Evolutionary conservation across 2,888 invertebrate species (phyloP).

Genomic region (Leptarthrus brevirostris): DNA sequence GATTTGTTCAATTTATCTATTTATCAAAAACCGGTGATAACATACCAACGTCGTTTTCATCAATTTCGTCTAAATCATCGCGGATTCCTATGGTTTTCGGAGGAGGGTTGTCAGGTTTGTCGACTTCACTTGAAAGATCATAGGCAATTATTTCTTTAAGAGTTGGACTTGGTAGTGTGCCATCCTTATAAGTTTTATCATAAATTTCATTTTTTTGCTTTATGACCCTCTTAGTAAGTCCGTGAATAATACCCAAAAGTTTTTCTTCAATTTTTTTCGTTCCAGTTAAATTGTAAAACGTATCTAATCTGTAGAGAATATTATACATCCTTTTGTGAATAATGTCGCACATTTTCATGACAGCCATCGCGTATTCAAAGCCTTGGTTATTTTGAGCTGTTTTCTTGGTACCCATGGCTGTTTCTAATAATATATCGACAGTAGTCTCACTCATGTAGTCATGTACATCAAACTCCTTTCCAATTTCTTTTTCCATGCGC

Average conservation of each 20-base stretch:
- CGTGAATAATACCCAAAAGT: conserved; percentile 78
- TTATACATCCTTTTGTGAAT: conserved; percentile 82
- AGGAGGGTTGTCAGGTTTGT: conserved; percentile 51
- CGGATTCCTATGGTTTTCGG: conserved; percentile 75
- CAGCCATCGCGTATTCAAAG: conserved; percentile 85
- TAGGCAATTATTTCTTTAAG: conserved; percentile 64
- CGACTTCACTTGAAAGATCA: not conserved
- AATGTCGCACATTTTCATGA: conserved; percentile 88
- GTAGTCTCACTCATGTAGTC: conserved; percentile 84
- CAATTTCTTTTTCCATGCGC: conserved; percentile 74
- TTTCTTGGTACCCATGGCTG: conserved; percentile 85
- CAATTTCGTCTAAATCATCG: conserved; percentile 84
- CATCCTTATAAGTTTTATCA: conserved; percentile 69
- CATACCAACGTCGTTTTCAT: conserved; percentile 82
- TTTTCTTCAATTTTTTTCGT: conserved; percentile 77
- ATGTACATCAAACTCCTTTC: conserved; percentile 80
- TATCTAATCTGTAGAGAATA: conserved; percentile 77
- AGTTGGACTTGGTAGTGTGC: conserved; percentile 66
- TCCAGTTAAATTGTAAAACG: conserved; percentile 77
- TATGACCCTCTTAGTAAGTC: conserved; percentile 78
- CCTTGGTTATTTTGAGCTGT: conserved; percentile 76
- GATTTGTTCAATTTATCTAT: too few species aligned
- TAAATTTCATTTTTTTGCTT: conserved; percentile 73
- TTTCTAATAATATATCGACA: conserved; percentile 82
- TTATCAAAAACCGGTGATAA: too few species aligned